Conservation (phyloP, 1,140 invertebrate species). For the Coboldia fuscipes region DNA sequence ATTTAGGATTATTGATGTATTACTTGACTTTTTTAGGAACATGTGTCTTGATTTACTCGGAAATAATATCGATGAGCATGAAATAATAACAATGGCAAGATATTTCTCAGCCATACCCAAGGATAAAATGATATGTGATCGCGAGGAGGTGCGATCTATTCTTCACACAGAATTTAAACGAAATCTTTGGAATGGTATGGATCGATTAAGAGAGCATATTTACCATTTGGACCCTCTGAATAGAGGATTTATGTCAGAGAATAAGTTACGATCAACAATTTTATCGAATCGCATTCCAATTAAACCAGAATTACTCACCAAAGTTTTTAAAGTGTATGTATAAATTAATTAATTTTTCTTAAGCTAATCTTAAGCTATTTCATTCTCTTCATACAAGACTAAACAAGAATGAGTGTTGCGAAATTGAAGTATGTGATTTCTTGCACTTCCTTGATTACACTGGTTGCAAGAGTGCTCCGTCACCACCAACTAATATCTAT, state of each 20-base stretch:
- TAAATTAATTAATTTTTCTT: slow-evolving; percentile 4
- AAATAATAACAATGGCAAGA: slow-evolving; percentile 49
- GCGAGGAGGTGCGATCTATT: slow-evolving; percentile 26
- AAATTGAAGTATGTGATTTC: slow-evolving; percentile 25
- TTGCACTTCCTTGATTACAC: slow-evolving; percentile 14
- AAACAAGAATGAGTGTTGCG: slow-evolving; percentile 33
- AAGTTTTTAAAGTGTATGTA: slow-evolving; percentile 42
- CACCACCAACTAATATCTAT: slow-evolving; percentile 15
- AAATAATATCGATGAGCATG: slow-evolving; percentile 48
- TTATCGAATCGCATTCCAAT: slow-evolving; percentile 41
- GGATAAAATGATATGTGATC: slow-evolving; percentile 20
- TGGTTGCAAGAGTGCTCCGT: slow-evolving; percentile 12
- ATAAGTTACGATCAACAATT: slow-evolving; percentile 34
- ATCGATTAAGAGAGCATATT: slow-evolving; percentile 39
- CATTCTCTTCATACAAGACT: slow-evolving; percentile 17
- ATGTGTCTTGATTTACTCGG: slow-evolving; percentile 32
- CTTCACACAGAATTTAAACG: slow-evolving; percentile 45
- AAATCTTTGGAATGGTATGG: slow-evolving; percentile 40
- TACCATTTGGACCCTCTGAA: slow-evolving; percentile 32
- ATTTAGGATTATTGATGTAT: slow-evolving; percentile 1
- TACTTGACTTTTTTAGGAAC: slow-evolving; percentile 20
- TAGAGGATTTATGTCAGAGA: slow-evolving; percentile 27
- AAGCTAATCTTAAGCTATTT: slow-evolving; percentile 3
- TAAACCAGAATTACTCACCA: slow-evolving; percentile 36
- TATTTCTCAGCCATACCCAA: slow-evolving; percentile 28